Evolutionary conservation across 2,888 invertebrate genomes (phyloP).

Genomic region (Augiades crinisus): DNA sequence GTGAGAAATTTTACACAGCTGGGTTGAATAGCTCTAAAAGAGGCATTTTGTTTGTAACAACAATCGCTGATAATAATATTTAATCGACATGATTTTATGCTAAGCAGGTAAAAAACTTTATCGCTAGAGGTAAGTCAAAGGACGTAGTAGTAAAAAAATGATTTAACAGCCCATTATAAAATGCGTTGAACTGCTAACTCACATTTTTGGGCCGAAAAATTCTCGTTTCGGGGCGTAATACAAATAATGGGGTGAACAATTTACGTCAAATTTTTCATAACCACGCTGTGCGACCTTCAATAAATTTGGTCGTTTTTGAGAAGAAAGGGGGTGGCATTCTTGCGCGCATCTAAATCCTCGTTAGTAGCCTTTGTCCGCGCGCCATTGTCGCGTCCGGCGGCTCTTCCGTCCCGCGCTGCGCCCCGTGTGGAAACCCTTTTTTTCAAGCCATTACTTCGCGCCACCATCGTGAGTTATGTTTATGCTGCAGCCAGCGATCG

Average conservation of each 20-base stretch:
- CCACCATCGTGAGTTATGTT: constrained; percentile 9
- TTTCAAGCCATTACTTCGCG: constrained; percentile 33
- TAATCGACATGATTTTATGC: neutral
- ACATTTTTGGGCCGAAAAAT: constrained; percentile 21
- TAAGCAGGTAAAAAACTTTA: neutral
- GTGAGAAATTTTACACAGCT: too few species aligned
- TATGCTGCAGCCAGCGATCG: constrained; percentile 9
- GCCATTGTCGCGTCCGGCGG: constrained; percentile 31
- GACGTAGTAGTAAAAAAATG: constrained; percentile 2
- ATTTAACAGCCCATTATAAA: constrained; percentile 4
- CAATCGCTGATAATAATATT: neutral
- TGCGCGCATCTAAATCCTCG: constrained; percentile 35
- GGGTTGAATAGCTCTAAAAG: too few species aligned
- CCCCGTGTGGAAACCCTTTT: constrained; percentile 29
- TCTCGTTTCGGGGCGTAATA: constrained; percentile 26
- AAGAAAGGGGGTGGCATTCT: constrained; percentile 23
- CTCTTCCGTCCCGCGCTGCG: neutral
- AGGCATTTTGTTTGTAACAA: neutral
- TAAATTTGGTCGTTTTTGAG: constrained; percentile 25
- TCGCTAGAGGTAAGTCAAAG: neutral
- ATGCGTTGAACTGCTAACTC: constrained; percentile 10
- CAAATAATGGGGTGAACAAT: constrained; percentile 24
- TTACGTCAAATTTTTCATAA: constrained; percentile 23
- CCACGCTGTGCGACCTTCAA: constrained; percentile 17
- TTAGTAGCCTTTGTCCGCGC: constrained; percentile 35